Conservation (phyloP, 2,113 vertebrate species). For the Anseranas semipalmata region DNA sequence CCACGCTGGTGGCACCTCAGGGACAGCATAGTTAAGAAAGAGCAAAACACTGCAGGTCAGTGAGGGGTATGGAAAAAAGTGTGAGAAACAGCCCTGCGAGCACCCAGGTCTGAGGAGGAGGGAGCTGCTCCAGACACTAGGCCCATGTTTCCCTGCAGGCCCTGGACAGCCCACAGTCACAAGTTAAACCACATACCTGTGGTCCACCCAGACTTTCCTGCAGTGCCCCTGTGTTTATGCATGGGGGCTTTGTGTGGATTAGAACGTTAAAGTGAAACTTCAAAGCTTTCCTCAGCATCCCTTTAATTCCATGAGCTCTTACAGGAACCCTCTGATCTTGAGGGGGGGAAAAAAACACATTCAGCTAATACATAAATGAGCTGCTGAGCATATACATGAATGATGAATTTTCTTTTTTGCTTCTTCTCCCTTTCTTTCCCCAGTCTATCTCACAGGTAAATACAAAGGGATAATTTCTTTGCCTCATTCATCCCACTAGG, state of each 20-base stretch:
- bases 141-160: neutral
- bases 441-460: neutral
- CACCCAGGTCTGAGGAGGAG: fast-evolving
- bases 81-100: fast-evolving
- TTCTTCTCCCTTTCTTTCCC: neutral
- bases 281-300: neutral
- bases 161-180: fast-evolving
- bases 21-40: fast-evolving
- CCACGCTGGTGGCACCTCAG: fast-evolving
- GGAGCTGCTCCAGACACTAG: neutral
- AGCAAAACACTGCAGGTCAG: neutral
- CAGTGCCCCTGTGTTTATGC: neutral
- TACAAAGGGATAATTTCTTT: fast-evolving
- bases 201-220: fast-evolving
- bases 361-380: neutral
- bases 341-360: fast-evolving
- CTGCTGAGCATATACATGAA: neutral
- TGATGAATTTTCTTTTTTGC: neutral
- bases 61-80: neutral
- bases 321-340: neutral
- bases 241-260: fast-evolving
- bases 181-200: fast-evolving
- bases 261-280: neutral
- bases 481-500: neutral
- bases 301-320: neutral